Percentiles rank a stretch among this genome's conserved stretches.
These are phyloP conservation scores for Podarcis siculus DNA, from an alignment of 2,797 vertebrate genomes.

Conservation along the genomic window DNA sequence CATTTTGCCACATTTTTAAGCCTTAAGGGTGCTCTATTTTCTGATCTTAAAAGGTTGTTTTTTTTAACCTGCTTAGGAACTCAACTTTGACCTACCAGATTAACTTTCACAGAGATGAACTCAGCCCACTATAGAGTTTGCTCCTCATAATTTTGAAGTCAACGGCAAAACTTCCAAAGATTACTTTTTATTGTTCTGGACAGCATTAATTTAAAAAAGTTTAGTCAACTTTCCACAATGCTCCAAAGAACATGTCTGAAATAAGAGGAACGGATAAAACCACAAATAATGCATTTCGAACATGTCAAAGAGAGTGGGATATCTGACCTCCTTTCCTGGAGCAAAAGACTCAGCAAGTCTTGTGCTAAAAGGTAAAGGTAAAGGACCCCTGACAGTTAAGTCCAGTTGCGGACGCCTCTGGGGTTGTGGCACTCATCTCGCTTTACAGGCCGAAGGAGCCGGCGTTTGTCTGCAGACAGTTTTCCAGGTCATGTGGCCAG, in stretches of 20 bases:
- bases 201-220: not conserved
- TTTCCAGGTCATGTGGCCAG: too few species aligned
- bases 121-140: not conserved
- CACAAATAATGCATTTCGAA: not conserved
- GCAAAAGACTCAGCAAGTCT: not conserved
- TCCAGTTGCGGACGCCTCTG: fast-evolving
- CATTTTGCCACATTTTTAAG: not conserved
- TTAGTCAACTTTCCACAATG: not conserved
- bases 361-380: too few species aligned
- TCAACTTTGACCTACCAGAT: not conserved
- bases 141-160: not conserved
- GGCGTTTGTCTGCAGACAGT: too few species aligned
- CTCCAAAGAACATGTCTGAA: not conserved
- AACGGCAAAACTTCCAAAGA: not conserved
- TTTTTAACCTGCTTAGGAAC: not conserved
- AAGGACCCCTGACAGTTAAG: too few species aligned
- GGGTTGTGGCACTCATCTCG: too few species aligned
- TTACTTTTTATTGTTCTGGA: not conserved
- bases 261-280: not conserved
- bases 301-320: not conserved
- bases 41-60: not conserved
- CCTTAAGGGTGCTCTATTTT: not conserved
- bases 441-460: too few species aligned
- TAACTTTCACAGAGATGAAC: not conserved
- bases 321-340: not conserved